Evolutionary conservation across 2,113 vertebrate species (phyloP), one percentile per base, ranked within the genome.

Genomic region (Colinus virginianus): DNA sequence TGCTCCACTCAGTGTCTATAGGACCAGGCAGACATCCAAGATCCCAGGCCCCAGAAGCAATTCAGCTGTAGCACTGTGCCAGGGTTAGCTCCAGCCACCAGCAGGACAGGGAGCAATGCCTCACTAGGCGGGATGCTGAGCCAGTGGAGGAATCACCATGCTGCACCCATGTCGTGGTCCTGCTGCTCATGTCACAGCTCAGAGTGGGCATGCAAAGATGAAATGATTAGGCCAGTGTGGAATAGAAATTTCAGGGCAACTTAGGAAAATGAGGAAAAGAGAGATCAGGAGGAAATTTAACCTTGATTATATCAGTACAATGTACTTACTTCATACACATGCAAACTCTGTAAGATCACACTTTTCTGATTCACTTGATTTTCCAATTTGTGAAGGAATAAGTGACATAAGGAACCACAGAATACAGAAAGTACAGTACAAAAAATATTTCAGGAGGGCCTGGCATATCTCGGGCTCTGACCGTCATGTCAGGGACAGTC

Each of bases 11-110:
- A 10, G 1, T 15, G 30, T 9, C n/a, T 36, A 9, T 40, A 61
- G 74, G 49, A 21, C 6, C 0, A 0, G 1, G 13, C 34, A 81
- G 58, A 48, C 1, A 0, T 6, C 7, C 0, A 3, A 56, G 12
- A 11, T 70, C 51, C 5, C 74, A 75, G 34, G 12, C 42, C 63
- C 38, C 75, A 46, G 69, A 26, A 63, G 34, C 1, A 15, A 16
- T 7, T 21, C 0, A 5, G 46, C 28, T 59, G 38, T 0, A 43
- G 61, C 32, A 7, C 2, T 19, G n/a, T 62, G 53, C 28, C 46
- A 74, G 38, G 20, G 8, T 66, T 55, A 67, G 30, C 34, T 45
- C 34, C 21, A 38, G 48, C 5, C 75, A 84, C 12, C 49, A 55
- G 20, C 56, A 63, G 36, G 43, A 43, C 58, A 26, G 16, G 30